Conservation (phyloP, 2,113 vertebrate species). For the Chlamydotis undulata region DNA sequence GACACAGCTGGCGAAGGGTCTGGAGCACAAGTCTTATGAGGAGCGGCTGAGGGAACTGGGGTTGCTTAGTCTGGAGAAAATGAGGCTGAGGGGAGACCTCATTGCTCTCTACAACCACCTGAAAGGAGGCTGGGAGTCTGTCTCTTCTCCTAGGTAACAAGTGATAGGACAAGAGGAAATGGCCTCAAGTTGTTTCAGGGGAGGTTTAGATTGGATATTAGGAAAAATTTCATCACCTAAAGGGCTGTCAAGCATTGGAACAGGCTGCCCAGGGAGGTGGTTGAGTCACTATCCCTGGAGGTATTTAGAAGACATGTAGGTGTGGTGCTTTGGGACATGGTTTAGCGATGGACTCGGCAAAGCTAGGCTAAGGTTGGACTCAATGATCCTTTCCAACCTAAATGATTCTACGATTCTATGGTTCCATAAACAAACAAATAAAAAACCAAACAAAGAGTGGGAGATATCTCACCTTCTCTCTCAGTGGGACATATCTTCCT, state of each 20-base stretch:
- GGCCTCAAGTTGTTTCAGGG: no score
- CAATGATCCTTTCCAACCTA: background rate
- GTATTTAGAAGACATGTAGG: fast-evolving
- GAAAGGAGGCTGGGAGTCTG: background rate
- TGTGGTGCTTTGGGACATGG: background rate
- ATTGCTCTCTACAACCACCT: no score
- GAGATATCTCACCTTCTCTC: background rate
- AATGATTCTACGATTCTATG: background rate
- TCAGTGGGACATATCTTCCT: background rate
- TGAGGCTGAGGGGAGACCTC: background rate
- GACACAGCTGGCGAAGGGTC: fast-evolving
- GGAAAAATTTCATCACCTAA: background rate
- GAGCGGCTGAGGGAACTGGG: background rate
- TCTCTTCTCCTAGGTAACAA: background rate
- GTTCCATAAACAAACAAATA: background rate
- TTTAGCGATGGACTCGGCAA: background rate
- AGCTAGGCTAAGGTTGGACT: background rate
- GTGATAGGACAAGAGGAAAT: background rate
- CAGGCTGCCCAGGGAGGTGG: no score
- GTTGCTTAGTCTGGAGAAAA: background rate
- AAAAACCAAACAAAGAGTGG: background rate
- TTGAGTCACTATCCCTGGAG: background rate
- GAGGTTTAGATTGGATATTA: background rate
- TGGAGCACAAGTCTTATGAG: background rate
- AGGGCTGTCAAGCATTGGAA: background rate